Conservation (phyloP, 2,888 invertebrate species). For the Andrena marginata region DNA sequence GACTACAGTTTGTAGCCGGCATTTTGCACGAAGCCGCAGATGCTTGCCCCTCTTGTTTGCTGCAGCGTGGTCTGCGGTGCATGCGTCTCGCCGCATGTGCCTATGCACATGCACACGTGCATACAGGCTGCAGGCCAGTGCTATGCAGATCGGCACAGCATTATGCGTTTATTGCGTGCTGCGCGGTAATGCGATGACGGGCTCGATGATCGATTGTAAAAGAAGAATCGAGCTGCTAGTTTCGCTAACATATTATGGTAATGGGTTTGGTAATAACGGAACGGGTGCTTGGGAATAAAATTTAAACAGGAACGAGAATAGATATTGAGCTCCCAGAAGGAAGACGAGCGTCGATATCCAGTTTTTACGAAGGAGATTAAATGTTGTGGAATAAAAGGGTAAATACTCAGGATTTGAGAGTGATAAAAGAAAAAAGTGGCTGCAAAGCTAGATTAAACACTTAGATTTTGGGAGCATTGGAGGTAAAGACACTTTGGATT, state of each 20-base stretch:
- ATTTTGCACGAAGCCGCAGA: constrained; percentile 31
- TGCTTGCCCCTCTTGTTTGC: constrained; percentile 44
- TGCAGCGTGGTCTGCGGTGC: constrained; percentile 39
- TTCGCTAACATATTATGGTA: background rate
- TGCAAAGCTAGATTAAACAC: too few species aligned
- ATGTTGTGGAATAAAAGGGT: too few species aligned
- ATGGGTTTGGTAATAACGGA: background rate
- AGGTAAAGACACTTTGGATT: too few species aligned
- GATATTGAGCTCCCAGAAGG: too few species aligned
- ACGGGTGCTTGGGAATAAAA: background rate
- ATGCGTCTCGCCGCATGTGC: constrained; percentile 27
- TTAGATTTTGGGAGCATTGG: too few species aligned
- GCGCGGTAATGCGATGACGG: constrained; percentile 1
- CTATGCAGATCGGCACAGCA: constrained; percentile 20
- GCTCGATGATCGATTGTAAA: background rate
- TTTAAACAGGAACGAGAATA: background rate
- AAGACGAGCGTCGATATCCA: too few species aligned
- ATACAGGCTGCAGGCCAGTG: constrained; percentile 2
- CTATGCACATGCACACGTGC: constrained; percentile 16
- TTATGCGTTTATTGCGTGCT: constrained; percentile 37
- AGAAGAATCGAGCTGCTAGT: background rate
- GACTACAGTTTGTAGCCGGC: constrained; percentile 21
- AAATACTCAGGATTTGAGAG: too few species aligned
- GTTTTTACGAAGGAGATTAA: too few species aligned
- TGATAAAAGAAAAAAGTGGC: too few species aligned